Evolutionary conservation across 1,140 invertebrate species (phyloP).

Genomic region (Tyrophagus putrescentiae): DNA sequence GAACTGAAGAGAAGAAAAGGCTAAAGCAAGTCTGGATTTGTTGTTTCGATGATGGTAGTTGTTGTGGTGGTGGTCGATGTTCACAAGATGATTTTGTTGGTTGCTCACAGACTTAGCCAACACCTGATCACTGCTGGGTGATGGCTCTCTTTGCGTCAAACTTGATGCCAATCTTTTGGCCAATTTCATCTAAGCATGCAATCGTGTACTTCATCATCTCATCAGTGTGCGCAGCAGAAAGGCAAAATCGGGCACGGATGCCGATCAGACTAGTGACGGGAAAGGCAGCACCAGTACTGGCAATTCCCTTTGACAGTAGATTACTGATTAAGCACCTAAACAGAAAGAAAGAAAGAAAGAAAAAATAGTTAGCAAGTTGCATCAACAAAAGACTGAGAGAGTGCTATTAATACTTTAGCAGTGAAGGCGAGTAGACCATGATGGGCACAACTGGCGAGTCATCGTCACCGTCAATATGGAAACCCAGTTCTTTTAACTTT

Average conservation of each 20-base stretch:
- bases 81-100: too few relatives aligned
- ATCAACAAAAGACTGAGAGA: neutral
- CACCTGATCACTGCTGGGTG: too few relatives aligned
- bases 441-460: slow-evolving; percentile 94
- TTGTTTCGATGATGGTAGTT: too few relatives aligned
- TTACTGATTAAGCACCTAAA: slow-evolving; percentile 55
- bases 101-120: too few relatives aligned
- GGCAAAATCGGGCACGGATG: slow-evolving; percentile 82
- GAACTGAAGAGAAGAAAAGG: too few relatives aligned
- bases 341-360: slow-evolving; percentile 8
- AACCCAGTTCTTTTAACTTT: slow-evolving; percentile 72
- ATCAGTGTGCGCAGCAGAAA: slow-evolving; percentile 88
- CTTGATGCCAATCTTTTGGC: slow-evolving; percentile 11
- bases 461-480: slow-evolving; percentile 85
- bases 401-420: slow-evolving; percentile 46
- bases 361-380: neutral
- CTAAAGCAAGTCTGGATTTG: too few relatives aligned
- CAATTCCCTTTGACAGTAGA: slow-evolving; percentile 62
- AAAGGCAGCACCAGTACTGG: slow-evolving; percentile 89
- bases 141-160: neutral
- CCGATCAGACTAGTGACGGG: slow-evolving; percentile 92
- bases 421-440: slow-evolving; percentile 80
- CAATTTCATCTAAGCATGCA: slow-evolving; percentile 21
- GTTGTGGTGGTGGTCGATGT: too few relatives aligned
- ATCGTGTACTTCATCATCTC: slow-evolving; percentile 78